Conservation (phyloP, 1,140 invertebrate species). For the Ylistrum balloti region DNA sequence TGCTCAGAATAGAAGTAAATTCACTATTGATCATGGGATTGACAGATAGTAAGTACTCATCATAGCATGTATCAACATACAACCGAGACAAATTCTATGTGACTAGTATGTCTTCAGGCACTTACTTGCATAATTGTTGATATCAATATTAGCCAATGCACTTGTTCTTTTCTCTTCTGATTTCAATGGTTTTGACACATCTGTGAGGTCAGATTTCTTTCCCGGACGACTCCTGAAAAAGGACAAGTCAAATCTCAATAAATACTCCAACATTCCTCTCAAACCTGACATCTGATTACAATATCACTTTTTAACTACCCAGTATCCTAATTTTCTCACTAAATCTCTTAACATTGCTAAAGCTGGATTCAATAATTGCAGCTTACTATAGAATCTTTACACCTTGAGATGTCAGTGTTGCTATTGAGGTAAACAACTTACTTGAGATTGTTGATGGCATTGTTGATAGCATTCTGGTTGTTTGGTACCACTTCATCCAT, state of each 20-base stretch:
- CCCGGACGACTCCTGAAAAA: constrained; percentile 64
- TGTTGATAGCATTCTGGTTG: constrained; percentile 85
- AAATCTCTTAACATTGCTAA: not conserved
- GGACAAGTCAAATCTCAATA: not conserved
- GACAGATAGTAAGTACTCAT: constrained; percentile 56
- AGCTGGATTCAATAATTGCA: too few species aligned
- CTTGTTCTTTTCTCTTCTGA: constrained; percentile 83
- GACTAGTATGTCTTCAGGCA: constrained; percentile 49
- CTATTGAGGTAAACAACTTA: constrained; percentile 54
- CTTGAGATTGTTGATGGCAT: constrained; percentile 83
- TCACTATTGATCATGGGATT: constrained; percentile 56
- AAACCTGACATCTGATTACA: too few species aligned
- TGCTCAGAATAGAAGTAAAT: not conserved
- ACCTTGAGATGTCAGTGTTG: constrained; percentile 26
- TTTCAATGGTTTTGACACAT: constrained; percentile 83
- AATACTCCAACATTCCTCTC: too few species aligned
- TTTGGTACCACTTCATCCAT: constrained; percentile 85
- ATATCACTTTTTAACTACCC: not conserved
- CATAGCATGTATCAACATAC: constrained; percentile 41
- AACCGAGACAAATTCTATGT: too few species aligned
- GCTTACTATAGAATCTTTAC: too few species aligned
- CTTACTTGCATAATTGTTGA: constrained; percentile 85
- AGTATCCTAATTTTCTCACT: not conserved
- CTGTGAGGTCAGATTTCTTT: constrained; percentile 77
- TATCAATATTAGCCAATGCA: constrained; percentile 84